Evolutionary conservation across 2,797 vertebrate genomes (phyloP).

Genomic region (Phoebastria nigripes): DNA sequence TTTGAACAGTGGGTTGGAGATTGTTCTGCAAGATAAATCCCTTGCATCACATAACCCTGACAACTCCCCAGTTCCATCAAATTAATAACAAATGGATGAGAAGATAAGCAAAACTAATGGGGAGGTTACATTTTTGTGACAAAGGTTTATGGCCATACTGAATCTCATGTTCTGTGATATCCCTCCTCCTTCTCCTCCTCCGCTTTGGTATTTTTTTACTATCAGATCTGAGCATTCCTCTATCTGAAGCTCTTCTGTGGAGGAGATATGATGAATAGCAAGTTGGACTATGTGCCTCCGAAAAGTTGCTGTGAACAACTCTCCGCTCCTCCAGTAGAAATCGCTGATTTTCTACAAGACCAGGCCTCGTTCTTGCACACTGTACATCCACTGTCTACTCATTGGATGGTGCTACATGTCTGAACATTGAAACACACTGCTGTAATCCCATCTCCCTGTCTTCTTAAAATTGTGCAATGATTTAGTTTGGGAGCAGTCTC

Average conservation of each 20-base stretch:
- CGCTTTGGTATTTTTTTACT: slow-evolving; percentile 52
- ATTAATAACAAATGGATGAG: slow-evolving; percentile 80
- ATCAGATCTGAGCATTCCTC: slow-evolving; percentile 70
- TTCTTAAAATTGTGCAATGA: not conserved
- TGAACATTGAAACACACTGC: not conserved
- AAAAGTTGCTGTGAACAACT: not conserved
- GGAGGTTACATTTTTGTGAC: slow-evolving; percentile 79
- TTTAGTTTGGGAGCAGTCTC: not conserved
- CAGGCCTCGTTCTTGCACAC: not conserved
- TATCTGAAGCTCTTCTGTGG: not conserved
- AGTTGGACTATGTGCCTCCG: not conserved
- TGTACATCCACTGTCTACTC: not conserved
- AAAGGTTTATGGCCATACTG: slow-evolving; percentile 74
- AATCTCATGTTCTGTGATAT: slow-evolving; percentile 73
- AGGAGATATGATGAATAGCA: not conserved
- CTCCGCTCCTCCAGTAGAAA: not conserved
- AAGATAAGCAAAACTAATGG: slow-evolving; percentile 82
- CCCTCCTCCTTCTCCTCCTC: slow-evolving; percentile 41
- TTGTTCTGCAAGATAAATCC: slow-evolving; percentile 82
- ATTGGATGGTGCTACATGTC: not conserved
- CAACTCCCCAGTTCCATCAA: slow-evolving; percentile 77
- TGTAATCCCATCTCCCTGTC: not conserved
- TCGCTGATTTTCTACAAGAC: not conserved
- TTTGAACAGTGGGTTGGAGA: slow-evolving; percentile 79
- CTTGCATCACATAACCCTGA: slow-evolving; percentile 76